Percentiles rank a stretch among this genome's conserved stretches.
phyloP scores from a whole-genome alignment of 1,140 invertebrate species.

The Zaprionus capensis region DNA sequence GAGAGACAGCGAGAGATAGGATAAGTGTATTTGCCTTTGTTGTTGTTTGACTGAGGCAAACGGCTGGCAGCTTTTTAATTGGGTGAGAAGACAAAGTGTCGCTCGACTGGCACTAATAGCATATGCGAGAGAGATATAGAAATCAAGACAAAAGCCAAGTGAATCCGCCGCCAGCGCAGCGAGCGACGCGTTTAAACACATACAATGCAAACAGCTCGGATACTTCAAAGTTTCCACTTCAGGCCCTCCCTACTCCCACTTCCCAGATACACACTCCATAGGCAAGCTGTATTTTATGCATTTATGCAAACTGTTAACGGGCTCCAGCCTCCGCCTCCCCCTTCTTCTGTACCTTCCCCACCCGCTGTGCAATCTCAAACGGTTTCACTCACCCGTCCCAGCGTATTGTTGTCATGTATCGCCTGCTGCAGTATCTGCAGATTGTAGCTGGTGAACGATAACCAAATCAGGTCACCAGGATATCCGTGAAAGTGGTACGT shows the following conservation, averaged over 20 bases:
- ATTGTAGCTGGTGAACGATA: slow-evolving; percentile 93
- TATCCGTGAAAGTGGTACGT: slow-evolving; percentile 92
- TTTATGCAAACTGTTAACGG: slow-evolving; percentile 66
- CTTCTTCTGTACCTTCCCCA: not conserved
- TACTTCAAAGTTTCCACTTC: slow-evolving; percentile 38
- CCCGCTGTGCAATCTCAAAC: slow-evolving; percentile 35
- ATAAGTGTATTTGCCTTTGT: slow-evolving; percentile 11
- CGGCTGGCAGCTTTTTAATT: slow-evolving; percentile 41
- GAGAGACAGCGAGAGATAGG: not conserved
- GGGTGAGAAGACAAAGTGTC: slow-evolving; percentile 53
- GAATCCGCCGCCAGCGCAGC: slow-evolving; percentile 53
- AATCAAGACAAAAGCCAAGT: slow-evolving; percentile 50
- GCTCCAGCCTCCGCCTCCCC: no score
- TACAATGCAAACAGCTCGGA: slow-evolving; percentile 57
- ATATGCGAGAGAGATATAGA: slow-evolving; percentile 40
- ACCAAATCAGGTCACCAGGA: slow-evolving; percentile 92
- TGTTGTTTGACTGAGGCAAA: slow-evolving; percentile 8
- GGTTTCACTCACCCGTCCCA: slow-evolving; percentile 80
- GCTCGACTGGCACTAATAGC: slow-evolving; percentile 53
- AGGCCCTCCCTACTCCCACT: slow-evolving; percentile 7
- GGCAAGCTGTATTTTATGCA: slow-evolving; percentile 51
- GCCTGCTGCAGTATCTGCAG: slow-evolving; percentile 88
- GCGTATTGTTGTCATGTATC: slow-evolving; percentile 84
- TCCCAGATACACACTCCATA: slow-evolving; percentile 7
- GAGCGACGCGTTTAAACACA: slow-evolving; percentile 63